phyloP scores from a whole-genome alignment of 2,888 invertebrate genomes.

The Melieria crassipennis region DNA sequence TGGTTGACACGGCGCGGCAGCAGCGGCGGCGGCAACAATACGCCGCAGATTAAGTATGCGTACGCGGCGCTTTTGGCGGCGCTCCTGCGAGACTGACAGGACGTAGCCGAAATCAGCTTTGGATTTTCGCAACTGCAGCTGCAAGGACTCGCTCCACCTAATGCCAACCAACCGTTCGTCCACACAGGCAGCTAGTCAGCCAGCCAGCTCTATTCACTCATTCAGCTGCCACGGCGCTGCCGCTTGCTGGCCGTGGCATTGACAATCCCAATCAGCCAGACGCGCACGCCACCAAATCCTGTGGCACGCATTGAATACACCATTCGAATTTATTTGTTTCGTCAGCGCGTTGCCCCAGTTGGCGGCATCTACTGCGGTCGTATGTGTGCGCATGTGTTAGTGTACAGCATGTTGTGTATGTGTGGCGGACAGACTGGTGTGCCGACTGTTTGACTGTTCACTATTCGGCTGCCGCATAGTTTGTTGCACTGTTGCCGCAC shows the following conservation, averaged over 20 bases:
- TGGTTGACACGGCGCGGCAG: not conserved
- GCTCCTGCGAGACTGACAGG: not conserved
- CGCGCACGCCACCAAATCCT: not conserved
- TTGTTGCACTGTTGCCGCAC: too few species aligned
- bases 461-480: too few species aligned
- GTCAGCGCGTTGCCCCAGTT: constrained; percentile 50
- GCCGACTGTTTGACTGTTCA: too few species aligned
- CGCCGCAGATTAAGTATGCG: not conserved
- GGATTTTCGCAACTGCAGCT: constrained; percentile 14
- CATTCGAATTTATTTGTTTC: constrained; percentile 60
- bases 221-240: too few species aligned
- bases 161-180: not conserved
- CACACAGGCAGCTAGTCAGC: not conserved
- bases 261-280: not conserved
- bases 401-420: too few species aligned
- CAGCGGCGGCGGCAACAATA: constrained; percentile 1
- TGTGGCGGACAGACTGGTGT: too few species aligned
- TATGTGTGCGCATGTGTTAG: too few species aligned
- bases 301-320: constrained; percentile 54
- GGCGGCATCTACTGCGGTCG: too few species aligned
- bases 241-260: too few species aligned
- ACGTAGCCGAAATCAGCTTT: constrained; percentile 18
- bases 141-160: not conserved
- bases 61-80: not conserved
- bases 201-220: not conserved